Evolutionary conservation across 2,888 invertebrate genomes (phyloP).

Genomic region (Sarcophaga subvicina): DNA sequence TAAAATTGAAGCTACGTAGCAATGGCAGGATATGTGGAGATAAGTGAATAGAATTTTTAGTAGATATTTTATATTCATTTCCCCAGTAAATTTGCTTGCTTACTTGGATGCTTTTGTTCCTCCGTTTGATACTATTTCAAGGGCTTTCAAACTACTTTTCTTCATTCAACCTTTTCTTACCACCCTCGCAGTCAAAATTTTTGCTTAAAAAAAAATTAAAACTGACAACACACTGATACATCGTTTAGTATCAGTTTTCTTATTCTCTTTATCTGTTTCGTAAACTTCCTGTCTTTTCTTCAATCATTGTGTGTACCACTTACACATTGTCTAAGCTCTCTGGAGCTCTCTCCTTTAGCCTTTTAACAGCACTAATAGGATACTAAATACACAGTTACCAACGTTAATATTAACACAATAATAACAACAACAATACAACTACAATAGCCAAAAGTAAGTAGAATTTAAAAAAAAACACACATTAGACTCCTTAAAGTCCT

Average conservation of each 20-base stretch:
- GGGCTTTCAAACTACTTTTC: too few relatives aligned
- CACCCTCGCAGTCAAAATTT: neutral
- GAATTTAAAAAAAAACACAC: neutral
- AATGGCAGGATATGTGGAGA: too few relatives aligned
- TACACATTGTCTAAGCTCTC: neutral
- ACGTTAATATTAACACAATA: slow-evolving; percentile 20
- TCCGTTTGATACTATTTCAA: too few relatives aligned
- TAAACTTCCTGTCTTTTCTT: neutral
- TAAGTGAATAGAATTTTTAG: too few relatives aligned
- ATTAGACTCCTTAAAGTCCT: slow-evolving; percentile 6
- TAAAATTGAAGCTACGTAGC: too few relatives aligned
- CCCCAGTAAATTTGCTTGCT: too few relatives aligned
- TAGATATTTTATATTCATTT: too few relatives aligned
- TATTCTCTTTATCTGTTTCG: neutral
- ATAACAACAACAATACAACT: slow-evolving; percentile 2
- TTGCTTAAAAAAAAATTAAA: slow-evolving; percentile 36
- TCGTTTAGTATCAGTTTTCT: slow-evolving; percentile 4
- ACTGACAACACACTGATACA: slow-evolving; percentile 55
- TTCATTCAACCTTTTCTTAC: neutral
- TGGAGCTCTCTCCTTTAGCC: slow-evolving; percentile 40
- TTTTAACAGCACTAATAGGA: slow-evolving; percentile 64
- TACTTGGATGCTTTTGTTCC: too few relatives aligned
- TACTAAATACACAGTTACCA: slow-evolving; percentile 53
- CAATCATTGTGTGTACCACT: too few relatives aligned
- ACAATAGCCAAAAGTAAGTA: neutral